Conservation (phyloP, 2,113 vertebrate genomes). For the Ploceus nigricollis region DNA sequence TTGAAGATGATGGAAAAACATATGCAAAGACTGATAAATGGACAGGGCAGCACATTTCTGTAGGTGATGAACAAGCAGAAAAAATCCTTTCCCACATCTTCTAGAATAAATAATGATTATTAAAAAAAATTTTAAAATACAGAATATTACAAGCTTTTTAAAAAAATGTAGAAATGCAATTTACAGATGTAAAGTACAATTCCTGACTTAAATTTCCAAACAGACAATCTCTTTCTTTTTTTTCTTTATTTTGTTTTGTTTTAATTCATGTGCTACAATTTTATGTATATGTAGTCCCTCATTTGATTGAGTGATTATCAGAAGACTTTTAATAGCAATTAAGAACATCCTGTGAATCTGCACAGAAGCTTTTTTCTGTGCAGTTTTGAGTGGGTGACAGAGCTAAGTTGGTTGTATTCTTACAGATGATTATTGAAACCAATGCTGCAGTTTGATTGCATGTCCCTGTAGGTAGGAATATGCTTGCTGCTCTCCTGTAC, state of each 20-base stretch:
- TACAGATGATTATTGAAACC: not conserved
- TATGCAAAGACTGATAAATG: not conserved
- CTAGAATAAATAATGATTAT: not conserved
- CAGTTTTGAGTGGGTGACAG: not conserved
- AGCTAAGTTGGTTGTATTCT: not conserved
- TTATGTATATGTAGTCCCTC: not conserved
- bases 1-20: not conserved
- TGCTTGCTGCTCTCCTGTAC: not conserved
- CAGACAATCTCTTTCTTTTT: accelerated
- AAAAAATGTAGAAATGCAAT: not conserved
- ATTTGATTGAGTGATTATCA: not conserved
- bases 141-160: not conserved
- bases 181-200: not conserved
- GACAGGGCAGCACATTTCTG: not conserved
- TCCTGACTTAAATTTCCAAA: not conserved
- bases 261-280: not conserved
- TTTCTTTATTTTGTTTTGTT: not conserved
- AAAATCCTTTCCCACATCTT: not conserved
- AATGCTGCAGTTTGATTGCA: not conserved
- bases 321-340: not conserved
- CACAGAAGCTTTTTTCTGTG: not conserved
- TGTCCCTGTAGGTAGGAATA: not conserved
- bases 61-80: not conserved
- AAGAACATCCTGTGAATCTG: not conserved
- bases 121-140: not conserved